Conservation (phyloP, 2,797 vertebrate species). For the Notolabrus celidotus region DNA sequence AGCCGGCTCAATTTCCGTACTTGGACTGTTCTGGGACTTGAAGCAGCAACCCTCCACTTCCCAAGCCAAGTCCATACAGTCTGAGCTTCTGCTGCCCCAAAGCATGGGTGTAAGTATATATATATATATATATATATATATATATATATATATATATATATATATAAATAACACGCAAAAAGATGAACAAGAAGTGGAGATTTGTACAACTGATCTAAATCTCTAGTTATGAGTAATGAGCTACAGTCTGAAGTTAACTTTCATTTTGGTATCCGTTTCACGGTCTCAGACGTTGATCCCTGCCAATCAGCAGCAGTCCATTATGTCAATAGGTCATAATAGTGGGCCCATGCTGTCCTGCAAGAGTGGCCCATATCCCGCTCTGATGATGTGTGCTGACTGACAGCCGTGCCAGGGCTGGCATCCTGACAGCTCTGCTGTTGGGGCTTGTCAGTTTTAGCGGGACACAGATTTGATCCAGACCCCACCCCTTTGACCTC, state of each 20-base stretch:
- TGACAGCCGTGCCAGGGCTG: slow-evolving; percentile 71
- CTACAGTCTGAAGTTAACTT: slow-evolving; percentile 18
- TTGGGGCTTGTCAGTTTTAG: slow-evolving; percentile 77
- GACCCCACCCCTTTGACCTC: slow-evolving; percentile 74
- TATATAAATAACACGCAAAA: too few relatives aligned
- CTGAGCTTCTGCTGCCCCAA: too few relatives aligned
- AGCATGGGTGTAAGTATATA: too few relatives aligned
- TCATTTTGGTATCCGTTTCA: slow-evolving; percentile 42
- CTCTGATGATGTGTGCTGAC: slow-evolving; percentile 68
- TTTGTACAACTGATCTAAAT: too few relatives aligned
- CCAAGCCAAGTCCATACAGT: too few relatives aligned
- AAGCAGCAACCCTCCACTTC: too few relatives aligned
- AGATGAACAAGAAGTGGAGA: too few relatives aligned
- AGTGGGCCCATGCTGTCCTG: slow-evolving; percentile 54
- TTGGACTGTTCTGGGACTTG: too few relatives aligned
- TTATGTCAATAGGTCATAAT: slow-evolving; percentile 54
- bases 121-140: too few relatives aligned
- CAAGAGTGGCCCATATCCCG: slow-evolving; percentile 58
- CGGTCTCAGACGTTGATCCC: slow-evolving; percentile 24
- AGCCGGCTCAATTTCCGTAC: too few relatives aligned
- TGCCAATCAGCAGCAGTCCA: slow-evolving; percentile 64
- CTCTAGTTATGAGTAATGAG: background rate
- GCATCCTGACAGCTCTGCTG: slow-evolving; percentile 75
- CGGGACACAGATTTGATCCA: slow-evolving; percentile 74
- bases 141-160: too few relatives aligned